A percentile compares a stretch with the other conserved stretches of the same genome.
phyloP scores from a whole-genome alignment of 2,113 vertebrate genomes.

The Corythaeola cristata region DNA sequence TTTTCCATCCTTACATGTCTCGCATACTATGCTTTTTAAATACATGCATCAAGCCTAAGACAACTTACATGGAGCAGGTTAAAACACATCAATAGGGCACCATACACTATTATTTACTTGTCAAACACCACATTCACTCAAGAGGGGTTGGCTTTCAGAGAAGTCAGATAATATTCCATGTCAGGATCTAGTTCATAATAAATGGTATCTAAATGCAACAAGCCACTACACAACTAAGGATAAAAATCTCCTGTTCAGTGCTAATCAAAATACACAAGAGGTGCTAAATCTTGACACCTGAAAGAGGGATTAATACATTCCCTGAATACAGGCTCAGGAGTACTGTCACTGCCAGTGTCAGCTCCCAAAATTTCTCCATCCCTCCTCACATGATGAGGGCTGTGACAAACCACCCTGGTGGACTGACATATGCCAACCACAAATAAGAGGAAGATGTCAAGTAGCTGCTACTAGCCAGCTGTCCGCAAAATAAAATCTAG shows the following conservation, averaged over 20 bases:
- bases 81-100: neutral
- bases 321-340: neutral
- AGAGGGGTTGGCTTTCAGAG: neutral
- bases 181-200: constrained; percentile 19
- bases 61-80: neutral
- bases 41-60: neutral
- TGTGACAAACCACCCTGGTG: neutral
- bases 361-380: neutral
- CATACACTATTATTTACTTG: constrained; percentile 38
- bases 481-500: neutral
- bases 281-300: neutral
- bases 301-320: neutral
- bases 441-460: neutral
- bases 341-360: neutral
- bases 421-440: neutral
- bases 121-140: constrained; percentile 10
- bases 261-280: constrained; percentile 27
- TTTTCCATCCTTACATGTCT: neutral
- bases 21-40: neutral
- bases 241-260: neutral
- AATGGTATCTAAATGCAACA: neutral
- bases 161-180: neutral
- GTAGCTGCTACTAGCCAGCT: neutral
- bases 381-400: neutral
- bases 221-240: neutral